Evolutionary conservation across 2,797 vertebrate genomes (phyloP).

Genomic region (Dendrocincla tyrannina): DNA sequence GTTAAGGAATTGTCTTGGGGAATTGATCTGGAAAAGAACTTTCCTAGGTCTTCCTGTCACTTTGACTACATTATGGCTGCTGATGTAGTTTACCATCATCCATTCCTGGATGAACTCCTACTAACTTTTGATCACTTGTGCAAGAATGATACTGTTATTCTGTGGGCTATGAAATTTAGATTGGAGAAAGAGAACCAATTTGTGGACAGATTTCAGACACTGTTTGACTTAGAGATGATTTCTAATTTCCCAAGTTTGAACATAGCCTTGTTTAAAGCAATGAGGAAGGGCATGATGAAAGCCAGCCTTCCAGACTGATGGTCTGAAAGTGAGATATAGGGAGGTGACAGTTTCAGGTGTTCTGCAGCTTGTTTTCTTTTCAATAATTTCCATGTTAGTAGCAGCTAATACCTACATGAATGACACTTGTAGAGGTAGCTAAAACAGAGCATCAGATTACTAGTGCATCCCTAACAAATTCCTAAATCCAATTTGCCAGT

Average conservation of each 20-base stretch:
- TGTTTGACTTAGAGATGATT: conserved; percentile 87
- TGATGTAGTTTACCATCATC: conserved; percentile 93
- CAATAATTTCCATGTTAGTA: not conserved
- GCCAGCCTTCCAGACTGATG: not conserved
- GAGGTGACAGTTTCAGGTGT: not conserved
- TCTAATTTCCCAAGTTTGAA: conserved; percentile 87
- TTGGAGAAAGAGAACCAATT: conserved; percentile 89
- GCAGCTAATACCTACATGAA: not conserved
- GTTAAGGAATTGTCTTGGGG: conserved; percentile 93
- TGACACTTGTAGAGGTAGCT: not conserved
- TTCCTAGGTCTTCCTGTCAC: conserved; percentile 80
- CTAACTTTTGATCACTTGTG: conserved; percentile 91
- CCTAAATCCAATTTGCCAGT: not conserved
- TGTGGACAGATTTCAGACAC: conserved; percentile 82
- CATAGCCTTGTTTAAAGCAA: conserved; percentile 90
- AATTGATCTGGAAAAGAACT: conserved; percentile 82
- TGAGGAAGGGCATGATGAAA: conserved; percentile 71
- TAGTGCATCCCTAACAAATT: not conserved
- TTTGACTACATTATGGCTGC: conserved; percentile 94
- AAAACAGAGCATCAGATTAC: not conserved
- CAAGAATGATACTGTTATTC: conserved; percentile 85
- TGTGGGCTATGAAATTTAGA: conserved; percentile 96
- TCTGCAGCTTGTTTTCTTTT: not conserved
- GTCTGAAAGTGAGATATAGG: not conserved
- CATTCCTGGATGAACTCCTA: conserved; percentile 88